Conservation (phyloP, 2,888 invertebrate genomes). For the Protonemura montana region DNA sequence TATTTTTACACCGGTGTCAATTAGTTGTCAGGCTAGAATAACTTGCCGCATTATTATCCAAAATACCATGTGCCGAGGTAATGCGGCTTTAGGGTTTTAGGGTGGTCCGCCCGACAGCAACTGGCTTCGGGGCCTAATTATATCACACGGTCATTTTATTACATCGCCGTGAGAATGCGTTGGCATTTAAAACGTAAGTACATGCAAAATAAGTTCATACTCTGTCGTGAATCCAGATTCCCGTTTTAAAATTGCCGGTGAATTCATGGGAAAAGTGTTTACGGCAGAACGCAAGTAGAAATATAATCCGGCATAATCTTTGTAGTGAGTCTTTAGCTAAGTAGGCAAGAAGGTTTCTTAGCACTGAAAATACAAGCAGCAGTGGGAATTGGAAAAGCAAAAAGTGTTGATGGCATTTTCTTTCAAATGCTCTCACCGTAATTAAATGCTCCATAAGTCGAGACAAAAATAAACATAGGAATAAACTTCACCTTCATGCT, state of each 20-base stretch:
- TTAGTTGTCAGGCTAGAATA: not conserved
- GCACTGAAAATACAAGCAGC: too few relatives aligned
- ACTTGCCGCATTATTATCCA: not conserved
- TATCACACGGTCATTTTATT: not conserved
- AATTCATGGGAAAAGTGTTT: too few relatives aligned
- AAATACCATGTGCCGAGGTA: not conserved
- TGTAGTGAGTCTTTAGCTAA: too few relatives aligned
- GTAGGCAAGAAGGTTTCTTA: too few relatives aligned
- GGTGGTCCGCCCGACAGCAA: not conserved
- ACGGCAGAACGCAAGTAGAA: too few relatives aligned
- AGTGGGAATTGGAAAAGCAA: too few relatives aligned
- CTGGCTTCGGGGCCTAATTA: not conserved
- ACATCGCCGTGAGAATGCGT: not conserved
- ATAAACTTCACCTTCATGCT: not conserved
- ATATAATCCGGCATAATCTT: too few relatives aligned
- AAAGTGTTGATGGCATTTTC: not conserved
- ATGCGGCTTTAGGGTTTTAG: not conserved
- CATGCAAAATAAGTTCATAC: too few relatives aligned
- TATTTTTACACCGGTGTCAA: not conserved
- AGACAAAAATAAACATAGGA: not conserved
- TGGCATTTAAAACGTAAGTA: not conserved
- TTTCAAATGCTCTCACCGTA: not conserved
- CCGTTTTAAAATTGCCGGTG: too few relatives aligned
- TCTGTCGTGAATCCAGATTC: too few relatives aligned
- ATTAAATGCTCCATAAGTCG: not conserved